Evolutionary conservation across 2,888 invertebrate genomes (phyloP).

Genomic region (Macrosoma leucophasiata): DNA sequence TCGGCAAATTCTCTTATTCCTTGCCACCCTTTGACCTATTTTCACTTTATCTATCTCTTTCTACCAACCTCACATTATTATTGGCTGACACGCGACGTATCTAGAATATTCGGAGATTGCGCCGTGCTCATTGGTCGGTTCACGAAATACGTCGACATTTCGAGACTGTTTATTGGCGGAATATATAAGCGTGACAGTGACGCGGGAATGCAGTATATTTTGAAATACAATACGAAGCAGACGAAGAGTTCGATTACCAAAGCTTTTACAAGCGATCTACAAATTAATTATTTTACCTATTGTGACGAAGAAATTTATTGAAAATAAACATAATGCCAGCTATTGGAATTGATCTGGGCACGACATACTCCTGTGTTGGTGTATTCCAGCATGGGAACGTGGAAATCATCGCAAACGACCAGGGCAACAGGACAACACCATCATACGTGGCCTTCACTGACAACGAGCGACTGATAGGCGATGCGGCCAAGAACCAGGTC

Average conservation of each 20-base stretch:
- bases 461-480: conserved; percentile 80
- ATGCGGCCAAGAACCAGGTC: conserved; percentile 81
- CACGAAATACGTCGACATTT: conserved; percentile 37
- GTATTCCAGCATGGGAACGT: conserved; percentile 73
- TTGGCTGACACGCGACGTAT: conserved; percentile 34
- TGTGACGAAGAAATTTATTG: background rate
- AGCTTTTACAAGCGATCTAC: conserved; percentile 17
- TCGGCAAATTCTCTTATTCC: too few relatives aligned
- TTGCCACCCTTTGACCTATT: conserved; percentile 36
- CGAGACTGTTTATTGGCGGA: conserved; percentile 40
- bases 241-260: conserved; percentile 45
- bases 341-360: conserved; percentile 51
- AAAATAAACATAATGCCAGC: conserved; percentile 37
- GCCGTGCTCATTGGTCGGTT: conserved; percentile 37
- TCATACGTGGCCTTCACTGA: conserved; percentile 85
- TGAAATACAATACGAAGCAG: conserved; percentile 46
- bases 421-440: conserved; percentile 82
- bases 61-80: conserved; percentile 25
- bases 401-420: conserved; percentile 79
- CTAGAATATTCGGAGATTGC: conserved; percentile 37
- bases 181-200: conserved; percentile 40
- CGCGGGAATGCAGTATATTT: conserved; percentile 52
- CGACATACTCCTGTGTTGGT: conserved; percentile 50
- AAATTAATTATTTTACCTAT: conserved; percentile 1
- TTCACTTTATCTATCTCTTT: conserved; percentile 52